Percentiles rank a stretch among this genome's conserved stretches.
phyloP scores from a whole-genome alignment of 2,113 vertebrate species.

The Rissa tridactyla region DNA sequence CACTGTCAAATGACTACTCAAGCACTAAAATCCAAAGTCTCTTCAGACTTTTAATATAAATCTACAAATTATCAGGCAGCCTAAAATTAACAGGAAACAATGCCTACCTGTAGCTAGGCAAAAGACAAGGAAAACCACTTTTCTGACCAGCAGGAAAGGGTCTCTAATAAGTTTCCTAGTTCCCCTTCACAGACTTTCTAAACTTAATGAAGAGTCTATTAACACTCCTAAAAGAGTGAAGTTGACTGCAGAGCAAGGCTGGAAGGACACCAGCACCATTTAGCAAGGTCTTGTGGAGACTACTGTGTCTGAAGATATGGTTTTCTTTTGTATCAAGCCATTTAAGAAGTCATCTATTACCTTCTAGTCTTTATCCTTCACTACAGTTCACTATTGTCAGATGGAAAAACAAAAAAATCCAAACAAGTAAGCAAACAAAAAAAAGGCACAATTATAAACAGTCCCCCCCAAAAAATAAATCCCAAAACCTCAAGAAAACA shows the following conservation, averaged over 20 bases:
- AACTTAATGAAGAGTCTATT: neutral
- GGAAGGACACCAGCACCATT: neutral
- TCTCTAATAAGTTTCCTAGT: neutral
- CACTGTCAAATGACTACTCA: neutral
- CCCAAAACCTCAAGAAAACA: neutral
- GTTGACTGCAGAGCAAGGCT: neutral
- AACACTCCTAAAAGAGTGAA: neutral
- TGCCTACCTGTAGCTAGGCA: neutral
- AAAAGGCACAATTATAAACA: neutral
- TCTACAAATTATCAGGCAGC: neutral
- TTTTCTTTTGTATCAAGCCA: neutral
- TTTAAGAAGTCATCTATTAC: neutral
- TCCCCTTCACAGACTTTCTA: neutral
- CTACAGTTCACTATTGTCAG: neutral
- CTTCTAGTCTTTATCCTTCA: neutral
- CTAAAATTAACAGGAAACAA: neutral
- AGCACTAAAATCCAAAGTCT: neutral
- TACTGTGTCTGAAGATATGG: neutral
- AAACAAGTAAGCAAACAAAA: neutral
- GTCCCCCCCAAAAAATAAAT: rapidly evolving
- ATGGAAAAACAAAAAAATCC: neutral
- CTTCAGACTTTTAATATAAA: neutral
- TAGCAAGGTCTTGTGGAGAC: neutral
- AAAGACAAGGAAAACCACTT: neutral
- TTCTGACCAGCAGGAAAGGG: neutral